Base-by-base conservation (phyloP, 2,113 vertebrate genomes). In the Antechinus stuartii region DNA sequence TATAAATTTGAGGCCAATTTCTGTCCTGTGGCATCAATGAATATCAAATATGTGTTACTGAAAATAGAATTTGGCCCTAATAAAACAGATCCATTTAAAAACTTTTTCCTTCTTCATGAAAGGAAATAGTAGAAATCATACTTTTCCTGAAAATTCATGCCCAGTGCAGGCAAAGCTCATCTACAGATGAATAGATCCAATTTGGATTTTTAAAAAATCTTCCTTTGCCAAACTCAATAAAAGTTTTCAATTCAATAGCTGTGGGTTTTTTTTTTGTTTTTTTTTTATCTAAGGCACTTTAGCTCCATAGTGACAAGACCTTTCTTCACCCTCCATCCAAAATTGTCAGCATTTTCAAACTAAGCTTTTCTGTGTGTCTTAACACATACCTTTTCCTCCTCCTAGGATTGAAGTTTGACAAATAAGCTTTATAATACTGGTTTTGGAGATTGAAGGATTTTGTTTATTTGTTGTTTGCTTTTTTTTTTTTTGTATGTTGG, bases 171-270 rank as follows among this genome's bases (percentile, higher is more conserved):
- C 50, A 54, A 25, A 94, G 22, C 84, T 96, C 90, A 52, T 98
- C 89, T 97, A 90, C 90, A 90, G 93, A 92, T 84, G 92, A 98
- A 95, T 94, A 94, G 96, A 68, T 94, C 92, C 84, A 97, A 97
- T 92, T 98, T 91, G 90, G 96, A 96, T 95, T 96, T 97, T 98
- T 84, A 2, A 8, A 84, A 96, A 98, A 97, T 54, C 95, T 93
- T 90, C 91, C 96, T 97, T 97, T 98, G 90, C 96, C 96, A 97
- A 92, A 97, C 93, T 96, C 89, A 94, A 54, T 96, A 93, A 92
- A 96, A 93, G 16, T 93, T 84, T 84, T 47, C 30, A 93, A 97
- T 96, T 84, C 68, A 84, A 84, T 42, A 84, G n/a, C n/a, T 84
- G n/a, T 84, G 68, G n/a, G 3, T 26, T 53, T 61, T 57, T 96